Conservation (phyloP, 2,113 vertebrate species). For the Macrotis lagotis region DNA sequence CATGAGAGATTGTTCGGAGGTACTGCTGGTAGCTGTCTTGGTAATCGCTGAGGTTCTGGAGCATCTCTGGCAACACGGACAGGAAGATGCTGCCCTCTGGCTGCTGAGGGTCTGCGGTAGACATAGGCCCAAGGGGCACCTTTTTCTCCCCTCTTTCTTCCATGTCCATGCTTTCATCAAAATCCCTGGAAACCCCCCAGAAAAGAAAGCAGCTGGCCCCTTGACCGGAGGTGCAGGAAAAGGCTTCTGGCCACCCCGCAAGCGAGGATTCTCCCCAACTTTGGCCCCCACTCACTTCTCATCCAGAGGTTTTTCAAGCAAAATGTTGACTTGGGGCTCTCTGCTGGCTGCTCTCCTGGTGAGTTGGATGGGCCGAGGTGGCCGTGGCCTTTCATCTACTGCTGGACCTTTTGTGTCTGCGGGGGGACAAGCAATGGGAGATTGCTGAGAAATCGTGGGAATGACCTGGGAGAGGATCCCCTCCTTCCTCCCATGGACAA, state of each 20-base stretch:
- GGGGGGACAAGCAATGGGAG: conserved; percentile 50
- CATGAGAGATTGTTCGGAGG: conserved; percentile 87
- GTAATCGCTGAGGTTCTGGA: conserved; percentile 87
- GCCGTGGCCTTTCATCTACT: conserved; percentile 72
- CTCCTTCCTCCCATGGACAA: too few species aligned
- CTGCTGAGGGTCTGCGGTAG: conserved; percentile 37
- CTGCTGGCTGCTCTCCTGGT: conserved; percentile 78
- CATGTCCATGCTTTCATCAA: conserved; percentile 79
- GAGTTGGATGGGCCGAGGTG: conserved; percentile 89
- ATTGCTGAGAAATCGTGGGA: too few species aligned
- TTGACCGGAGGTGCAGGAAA: background rate
- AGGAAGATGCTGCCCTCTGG: conserved; percentile 67
- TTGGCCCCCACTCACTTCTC: conserved; percentile 84
- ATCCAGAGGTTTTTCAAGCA: conserved; percentile 85
- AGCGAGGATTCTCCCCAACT: background rate
- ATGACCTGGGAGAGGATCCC: too few species aligned
- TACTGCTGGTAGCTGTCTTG: conserved; percentile 85
- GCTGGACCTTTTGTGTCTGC: conserved; percentile 71
- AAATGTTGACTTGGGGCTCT: conserved; percentile 80
- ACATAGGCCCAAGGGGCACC: conserved; percentile 7
- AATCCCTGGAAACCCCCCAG: conserved; percentile 75
- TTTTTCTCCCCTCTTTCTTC: conserved; percentile 78
- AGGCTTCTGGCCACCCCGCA: rapidly evolving
- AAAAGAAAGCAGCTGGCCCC: background rate
- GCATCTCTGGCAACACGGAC: conserved; percentile 83